Conservation (phyloP, 2,797 vertebrate genomes). For the Danio jaintianensis region DNA sequence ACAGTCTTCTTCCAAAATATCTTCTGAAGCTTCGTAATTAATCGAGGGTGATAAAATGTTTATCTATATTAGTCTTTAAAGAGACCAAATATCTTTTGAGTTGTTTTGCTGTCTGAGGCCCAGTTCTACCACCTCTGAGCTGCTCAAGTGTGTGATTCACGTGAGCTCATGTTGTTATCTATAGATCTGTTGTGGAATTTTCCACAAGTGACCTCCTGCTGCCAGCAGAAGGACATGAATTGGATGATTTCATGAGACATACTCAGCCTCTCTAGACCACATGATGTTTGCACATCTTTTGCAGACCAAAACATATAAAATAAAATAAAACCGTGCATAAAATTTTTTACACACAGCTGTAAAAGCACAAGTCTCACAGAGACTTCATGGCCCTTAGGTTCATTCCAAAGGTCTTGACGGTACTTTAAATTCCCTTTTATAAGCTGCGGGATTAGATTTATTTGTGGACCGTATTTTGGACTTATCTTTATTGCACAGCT, state of each 20-base stretch:
- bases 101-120: not conserved
- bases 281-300: slow-evolving; percentile 30
- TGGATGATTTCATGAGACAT: slow-evolving; percentile 11
- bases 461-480: not conserved
- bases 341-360: not conserved
- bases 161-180: slow-evolving; percentile 60
- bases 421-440: not conserved
- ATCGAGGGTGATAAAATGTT: no score
- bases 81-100: not conserved
- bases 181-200: slow-evolving; percentile 69
- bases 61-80: no score
- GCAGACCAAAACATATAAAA: slow-evolving; percentile 5
- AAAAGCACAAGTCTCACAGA: not conserved
- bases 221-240: slow-evolving; percentile 10
- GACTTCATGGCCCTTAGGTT: not conserved
- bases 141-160: slow-evolving; percentile 23
- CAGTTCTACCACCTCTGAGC: not conserved
- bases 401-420: not conserved
- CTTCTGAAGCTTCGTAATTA: no score
- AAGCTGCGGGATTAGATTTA: not conserved
- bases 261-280: slow-evolving; percentile 33
- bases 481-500: slow-evolving; percentile 27
- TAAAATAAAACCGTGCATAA: slow-evolving; percentile 13
- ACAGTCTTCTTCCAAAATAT: no score
- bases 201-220: slow-evolving; percentile 60